phyloP scores from a whole-genome alignment of 1,140 invertebrate species.

The Sogatella furcifera region DNA sequence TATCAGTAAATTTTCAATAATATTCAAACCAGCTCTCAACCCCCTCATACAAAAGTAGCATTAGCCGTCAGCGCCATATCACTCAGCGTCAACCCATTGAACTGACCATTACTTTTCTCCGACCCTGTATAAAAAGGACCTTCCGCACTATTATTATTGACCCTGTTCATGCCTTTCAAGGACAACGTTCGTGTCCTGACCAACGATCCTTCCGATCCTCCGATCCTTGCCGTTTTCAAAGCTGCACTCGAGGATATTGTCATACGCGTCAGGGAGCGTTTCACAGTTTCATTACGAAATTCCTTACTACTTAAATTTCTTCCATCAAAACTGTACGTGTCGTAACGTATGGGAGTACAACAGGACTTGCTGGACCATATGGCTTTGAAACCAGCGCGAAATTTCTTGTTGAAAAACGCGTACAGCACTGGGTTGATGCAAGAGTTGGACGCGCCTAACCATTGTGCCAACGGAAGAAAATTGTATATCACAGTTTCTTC shows the following conservation, averaged over 20 bases:
- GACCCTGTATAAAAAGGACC: neutral
- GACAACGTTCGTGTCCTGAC: neutral
- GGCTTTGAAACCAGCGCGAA: constrained; percentile 47
- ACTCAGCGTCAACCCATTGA: neutral
- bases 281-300: constrained; percentile 11
- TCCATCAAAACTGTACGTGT: constrained; percentile 40
- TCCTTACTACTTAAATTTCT: constrained; percentile 23
- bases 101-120: neutral
- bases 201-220: neutral
- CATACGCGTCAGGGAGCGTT: constrained; percentile 14
- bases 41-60: neutral
- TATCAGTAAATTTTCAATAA: too few species aligned
- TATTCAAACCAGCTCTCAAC: too few species aligned
- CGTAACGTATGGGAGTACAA: constrained; percentile 23
- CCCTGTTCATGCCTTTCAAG: neutral
- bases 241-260: constrained; percentile 14
- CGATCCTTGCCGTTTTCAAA: neutral
- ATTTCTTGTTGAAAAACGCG: constrained; percentile 54
- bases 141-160: neutral
- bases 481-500: constrained; percentile 33
- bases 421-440: constrained; percentile 46
- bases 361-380: constrained; percentile 30
- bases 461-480: constrained; percentile 47
- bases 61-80: neutral
- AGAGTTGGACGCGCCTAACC: constrained; percentile 45